These are phyloP conservation scores for Pongo pygmaeus DNA, from an alignment of 2,113 vertebrate species.

Conservation along the genomic window DNA sequence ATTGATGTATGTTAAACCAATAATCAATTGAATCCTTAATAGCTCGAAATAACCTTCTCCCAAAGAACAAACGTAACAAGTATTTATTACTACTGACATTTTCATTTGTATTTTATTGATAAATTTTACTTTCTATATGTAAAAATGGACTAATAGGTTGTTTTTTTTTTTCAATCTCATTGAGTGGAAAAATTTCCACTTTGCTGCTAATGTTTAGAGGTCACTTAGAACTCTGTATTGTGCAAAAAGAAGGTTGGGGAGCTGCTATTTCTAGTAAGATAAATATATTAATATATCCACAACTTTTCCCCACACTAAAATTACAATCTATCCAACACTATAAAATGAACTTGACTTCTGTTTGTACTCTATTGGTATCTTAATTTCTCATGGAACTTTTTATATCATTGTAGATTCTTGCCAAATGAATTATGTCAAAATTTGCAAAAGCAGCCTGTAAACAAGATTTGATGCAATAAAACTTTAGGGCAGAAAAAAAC, in stretches of 20 bases:
- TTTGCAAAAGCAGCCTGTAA: not conserved
- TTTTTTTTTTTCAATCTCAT: not conserved
- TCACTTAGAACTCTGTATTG: not conserved
- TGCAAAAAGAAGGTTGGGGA: not conserved
- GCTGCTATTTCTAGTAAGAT: not conserved
- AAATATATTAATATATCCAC: constrained; percentile 10
- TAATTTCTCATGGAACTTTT: constrained; percentile 33
- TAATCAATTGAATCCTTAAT: not conserved
- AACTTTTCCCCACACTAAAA: not conserved
- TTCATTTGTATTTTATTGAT: not conserved
- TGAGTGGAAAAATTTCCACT: not conserved
- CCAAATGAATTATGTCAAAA: constrained; percentile 13
- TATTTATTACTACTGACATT: not conserved
- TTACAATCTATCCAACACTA: not conserved
- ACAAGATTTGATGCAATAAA: not conserved
- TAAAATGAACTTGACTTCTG: not conserved
- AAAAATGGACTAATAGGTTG: not conserved
- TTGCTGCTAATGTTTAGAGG: not conserved
- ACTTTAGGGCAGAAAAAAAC: not conserved
- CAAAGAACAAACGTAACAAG: not conserved
- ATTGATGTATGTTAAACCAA: not conserved
- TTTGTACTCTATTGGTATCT: not conserved
- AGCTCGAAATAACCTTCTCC: not conserved
- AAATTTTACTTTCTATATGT: not conserved
- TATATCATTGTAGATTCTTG: not conserved